Evolutionary conservation across 2,797 vertebrate species (phyloP).

Genomic region (Mus minutoides): DNA sequence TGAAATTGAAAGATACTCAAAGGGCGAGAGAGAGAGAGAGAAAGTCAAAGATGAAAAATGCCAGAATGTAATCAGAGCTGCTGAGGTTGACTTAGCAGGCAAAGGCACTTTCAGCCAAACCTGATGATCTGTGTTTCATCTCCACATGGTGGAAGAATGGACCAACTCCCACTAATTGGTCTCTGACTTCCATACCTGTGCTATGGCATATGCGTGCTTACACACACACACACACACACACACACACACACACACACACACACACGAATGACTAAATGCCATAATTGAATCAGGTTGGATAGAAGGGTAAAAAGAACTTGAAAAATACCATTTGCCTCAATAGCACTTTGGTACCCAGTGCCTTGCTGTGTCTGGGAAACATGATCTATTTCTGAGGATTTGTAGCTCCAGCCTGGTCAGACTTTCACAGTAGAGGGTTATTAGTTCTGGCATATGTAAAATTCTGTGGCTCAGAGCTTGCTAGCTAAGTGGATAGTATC

Average conservation of each 20-base stretch:
- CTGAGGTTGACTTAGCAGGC: background rate
- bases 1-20: constrained; percentile 5
- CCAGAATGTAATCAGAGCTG: background rate
- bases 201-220: background rate
- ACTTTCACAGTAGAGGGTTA: background rate
- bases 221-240: background rate
- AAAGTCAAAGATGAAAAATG: background rate
- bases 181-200: background rate
- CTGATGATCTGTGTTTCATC: background rate
- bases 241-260: background rate
- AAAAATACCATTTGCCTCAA: background rate
- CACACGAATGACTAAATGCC: background rate
- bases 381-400: background rate
- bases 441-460: background rate
- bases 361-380: background rate
- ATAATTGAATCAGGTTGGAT: background rate
- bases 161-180: background rate
- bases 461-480: background rate
- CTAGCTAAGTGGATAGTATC: background rate
- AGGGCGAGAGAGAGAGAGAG: background rate
- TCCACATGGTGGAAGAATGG: background rate
- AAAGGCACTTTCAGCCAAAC: background rate
- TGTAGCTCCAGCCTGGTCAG: background rate
- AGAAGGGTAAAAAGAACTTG: constrained; percentile 8
- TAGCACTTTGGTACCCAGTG: background rate